Conservation (phyloP, 2,113 vertebrate species). For the Heptranchias perlo region DNA sequence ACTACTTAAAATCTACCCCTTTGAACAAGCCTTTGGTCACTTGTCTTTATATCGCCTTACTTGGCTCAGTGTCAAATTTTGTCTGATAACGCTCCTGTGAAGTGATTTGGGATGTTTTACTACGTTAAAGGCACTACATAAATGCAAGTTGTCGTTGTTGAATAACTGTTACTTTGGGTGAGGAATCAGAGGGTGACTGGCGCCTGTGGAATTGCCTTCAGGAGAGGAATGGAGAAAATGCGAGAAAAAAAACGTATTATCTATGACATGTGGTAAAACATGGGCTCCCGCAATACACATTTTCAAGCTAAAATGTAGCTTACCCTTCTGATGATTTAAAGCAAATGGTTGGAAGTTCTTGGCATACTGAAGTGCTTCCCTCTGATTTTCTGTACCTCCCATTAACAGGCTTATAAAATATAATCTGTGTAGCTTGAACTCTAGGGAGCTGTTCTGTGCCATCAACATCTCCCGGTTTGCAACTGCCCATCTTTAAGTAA, state of each 20-base stretch:
- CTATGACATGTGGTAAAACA: background rate
- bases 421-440: conserved; percentile 73
- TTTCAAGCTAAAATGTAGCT: conserved; percentile 3
- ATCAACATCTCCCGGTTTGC: conserved; percentile 79
- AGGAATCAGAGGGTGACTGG: background rate
- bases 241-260: background rate
- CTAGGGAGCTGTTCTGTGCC: conserved; percentile 75
- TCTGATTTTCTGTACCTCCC: conserved; percentile 74
- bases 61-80: background rate
- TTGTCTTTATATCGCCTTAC: background rate
- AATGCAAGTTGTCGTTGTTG: background rate
- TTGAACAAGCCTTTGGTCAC: background rate
- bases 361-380: conserved; percentile 73
- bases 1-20: background rate
- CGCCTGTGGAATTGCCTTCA: background rate
- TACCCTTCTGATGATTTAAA: conserved; percentile 75
- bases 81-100: background rate
- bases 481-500: conserved; percentile 68
- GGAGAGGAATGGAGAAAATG: background rate
- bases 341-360: conserved; percentile 78
- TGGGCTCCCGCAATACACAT: background rate
- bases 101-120: background rate
- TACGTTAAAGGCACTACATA: background rate
- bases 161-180: background rate
- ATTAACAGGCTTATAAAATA: conserved; percentile 78